These are phyloP conservation scores for Metellina segmentata DNA, from an alignment of 2,888 invertebrate genomes.

Conservation along the genomic window DNA sequence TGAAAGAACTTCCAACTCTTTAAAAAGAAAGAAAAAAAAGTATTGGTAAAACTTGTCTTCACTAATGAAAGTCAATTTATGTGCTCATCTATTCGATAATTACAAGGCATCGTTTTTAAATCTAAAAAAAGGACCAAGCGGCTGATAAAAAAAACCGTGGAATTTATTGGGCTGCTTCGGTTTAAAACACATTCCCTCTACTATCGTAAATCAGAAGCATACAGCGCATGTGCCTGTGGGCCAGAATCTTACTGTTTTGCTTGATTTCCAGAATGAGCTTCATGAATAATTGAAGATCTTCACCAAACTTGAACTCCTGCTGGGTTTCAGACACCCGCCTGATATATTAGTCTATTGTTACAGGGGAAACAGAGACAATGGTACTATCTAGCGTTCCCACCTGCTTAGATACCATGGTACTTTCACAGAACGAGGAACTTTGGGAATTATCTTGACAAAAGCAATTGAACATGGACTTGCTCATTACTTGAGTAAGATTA, in stretches of 20 bases:
- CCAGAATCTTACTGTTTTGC: not conserved
- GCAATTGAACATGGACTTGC: too few species aligned
- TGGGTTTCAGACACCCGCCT: slow-evolving; percentile 38
- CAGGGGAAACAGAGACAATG: not conserved
- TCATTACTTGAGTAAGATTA: too few species aligned
- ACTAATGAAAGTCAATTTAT: slow-evolving; percentile 1
- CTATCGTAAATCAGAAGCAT: not conserved
- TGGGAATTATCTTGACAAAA: too few species aligned
- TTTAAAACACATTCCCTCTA: not conserved
- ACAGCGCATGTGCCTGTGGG: slow-evolving; percentile 3
- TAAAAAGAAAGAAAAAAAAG: not conserved
- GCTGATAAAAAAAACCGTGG: not conserved
- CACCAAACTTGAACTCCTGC: slow-evolving; percentile 16
- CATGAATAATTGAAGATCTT: slow-evolving; percentile 50
- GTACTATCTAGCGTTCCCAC: not conserved
- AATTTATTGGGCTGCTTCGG: not conserved
- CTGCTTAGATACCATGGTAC: not conserved
- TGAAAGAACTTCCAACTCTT: too few species aligned
- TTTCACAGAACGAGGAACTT: too few species aligned
- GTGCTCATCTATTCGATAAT: not conserved
- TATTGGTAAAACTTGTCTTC: not conserved
- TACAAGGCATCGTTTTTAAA: not conserved
- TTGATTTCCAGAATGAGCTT: not conserved
- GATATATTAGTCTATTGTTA: slow-evolving; percentile 56
- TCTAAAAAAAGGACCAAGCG: not conserved